These are phyloP conservation scores for Nycticebus coucang DNA, from an alignment of 2,113 vertebrate genomes.

Conservation along the genomic window DNA sequence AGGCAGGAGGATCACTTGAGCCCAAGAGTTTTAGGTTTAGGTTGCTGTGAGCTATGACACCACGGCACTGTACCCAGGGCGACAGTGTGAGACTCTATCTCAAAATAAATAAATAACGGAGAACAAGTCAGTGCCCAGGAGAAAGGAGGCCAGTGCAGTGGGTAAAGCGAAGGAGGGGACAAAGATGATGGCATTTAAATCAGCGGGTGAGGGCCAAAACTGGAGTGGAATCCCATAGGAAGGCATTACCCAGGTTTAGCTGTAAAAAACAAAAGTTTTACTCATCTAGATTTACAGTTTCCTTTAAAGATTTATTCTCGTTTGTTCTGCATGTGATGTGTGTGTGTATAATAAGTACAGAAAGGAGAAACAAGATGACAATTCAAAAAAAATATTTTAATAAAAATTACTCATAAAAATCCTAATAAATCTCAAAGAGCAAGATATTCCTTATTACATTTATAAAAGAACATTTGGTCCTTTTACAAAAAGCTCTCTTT, in stretches of 20 bases:
- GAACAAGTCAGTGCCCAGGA: neutral
- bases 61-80: too few relatives aligned
- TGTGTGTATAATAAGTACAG: neutral
- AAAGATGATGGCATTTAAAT: neutral
- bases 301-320: neutral
- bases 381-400: slow-evolving; percentile 81
- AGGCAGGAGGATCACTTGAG: too few relatives aligned
- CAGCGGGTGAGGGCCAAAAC: neutral
- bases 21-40: too few relatives aligned
- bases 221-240: neutral
- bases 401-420: slow-evolving; percentile 83
- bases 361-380: slow-evolving; percentile 52
- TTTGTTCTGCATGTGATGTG: neutral
- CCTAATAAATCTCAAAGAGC: slow-evolving; percentile 79
- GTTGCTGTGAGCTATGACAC: too few relatives aligned
- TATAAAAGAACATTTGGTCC: slow-evolving; percentile 83
- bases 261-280: neutral
- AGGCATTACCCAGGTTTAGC: neutral
- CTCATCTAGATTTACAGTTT: neutral
- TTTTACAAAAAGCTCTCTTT: slow-evolving; percentile 76
- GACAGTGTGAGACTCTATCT: too few relatives aligned
- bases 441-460: slow-evolving; percentile 76
- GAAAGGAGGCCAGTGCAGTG: fast-evolving
- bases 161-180: neutral
- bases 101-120: too few relatives aligned